Evolutionary conservation across 2,888 invertebrate species (phyloP), one percentile per base, ranked within the genome.

Genomic region (Phorcus lineatus): DNA sequence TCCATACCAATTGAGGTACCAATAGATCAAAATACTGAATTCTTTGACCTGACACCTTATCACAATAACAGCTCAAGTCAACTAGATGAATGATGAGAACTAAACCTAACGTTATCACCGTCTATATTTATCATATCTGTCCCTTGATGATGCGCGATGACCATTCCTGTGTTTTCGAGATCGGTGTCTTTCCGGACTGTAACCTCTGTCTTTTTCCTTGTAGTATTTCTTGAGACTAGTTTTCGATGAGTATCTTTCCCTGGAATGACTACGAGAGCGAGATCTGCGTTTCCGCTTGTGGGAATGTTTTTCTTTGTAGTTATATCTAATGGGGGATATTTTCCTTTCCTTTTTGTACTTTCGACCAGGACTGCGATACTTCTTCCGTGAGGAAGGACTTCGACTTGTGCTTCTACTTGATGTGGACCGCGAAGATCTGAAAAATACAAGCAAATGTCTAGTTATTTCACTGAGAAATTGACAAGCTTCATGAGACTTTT

Each of bases 161-260:
- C 88, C 88, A 78, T 89, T 89, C 31, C 86, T 87, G n/a, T 86
- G 85, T 84, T 89, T 90, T 16, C 85, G 79, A 9, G 89, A 89
- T 52, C 87, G 84, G 74, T 87, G 88, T 2, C 83, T 82, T 31
- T 88, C 86, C 74, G 79, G 53, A 19, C 28, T 66, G 53, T 76
- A 57, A 2, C 78, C 77, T 52, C 84, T 80, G n/a, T 87, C 88
- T 74, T 83, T 85, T 17, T 86, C 84, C 54, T 83, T 84, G 28
- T 85, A 83, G 28, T 82, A 76, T 66, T 85, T 84, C 47, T 84
- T 81, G 54, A 57, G 75, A 74, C 76, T 67, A 40, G 16, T 78
- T 3, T 80, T 75, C 36, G 78, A 57, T 31, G 81, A 79, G 22
- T 78, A 54, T 6, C 57, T 40, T 47, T 55, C 77, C 28, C 82